Percentiles rank a stretch among this genome's conserved stretches.
Conservation (phyloP, 2,888 invertebrate species). For the Rhamnusium bicolor region DNA sequence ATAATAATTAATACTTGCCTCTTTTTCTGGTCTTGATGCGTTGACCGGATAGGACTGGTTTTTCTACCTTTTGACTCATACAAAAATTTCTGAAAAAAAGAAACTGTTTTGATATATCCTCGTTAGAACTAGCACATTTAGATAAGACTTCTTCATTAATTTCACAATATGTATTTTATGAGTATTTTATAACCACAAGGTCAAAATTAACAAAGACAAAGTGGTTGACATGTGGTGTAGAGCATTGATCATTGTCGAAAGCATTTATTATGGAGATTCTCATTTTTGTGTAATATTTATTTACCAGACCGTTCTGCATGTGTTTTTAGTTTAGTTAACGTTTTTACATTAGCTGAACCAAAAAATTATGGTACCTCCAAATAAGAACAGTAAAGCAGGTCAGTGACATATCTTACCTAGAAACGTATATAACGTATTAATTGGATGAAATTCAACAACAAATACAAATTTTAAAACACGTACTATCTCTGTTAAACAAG, state of each 20-base stretch:
- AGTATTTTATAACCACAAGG: constrained; percentile 16
- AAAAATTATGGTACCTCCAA: constrained; percentile 47
- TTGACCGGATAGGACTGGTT: constrained; percentile 99
- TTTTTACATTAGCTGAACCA: neutral
- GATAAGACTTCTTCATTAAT: constrained; percentile 2
- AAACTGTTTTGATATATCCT: constrained; percentile 19
- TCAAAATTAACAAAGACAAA: constrained; percentile 21
- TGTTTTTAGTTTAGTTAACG: too few species aligned
- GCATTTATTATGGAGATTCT: neutral
- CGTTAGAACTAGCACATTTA: neutral
- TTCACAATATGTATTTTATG: constrained; percentile 18
- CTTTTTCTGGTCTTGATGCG: constrained; percentile 99
- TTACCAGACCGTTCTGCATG: too few species aligned
- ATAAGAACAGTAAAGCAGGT: constrained; percentile 61
- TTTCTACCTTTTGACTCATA: constrained; percentile 99
- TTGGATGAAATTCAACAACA: neutral
- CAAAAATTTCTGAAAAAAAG: constrained; percentile 77
- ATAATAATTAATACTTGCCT: constrained; percentile 76
- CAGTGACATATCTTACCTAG: constrained; percentile 54
- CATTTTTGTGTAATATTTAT: neutral
- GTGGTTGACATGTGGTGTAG: neutral
- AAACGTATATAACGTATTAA: neutral
- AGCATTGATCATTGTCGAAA: neutral
- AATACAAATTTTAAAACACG: neutral
- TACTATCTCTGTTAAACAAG: neutral